Conservation (phyloP, 2,797 vertebrate genomes). For the Muscicapa comitata region DNA sequence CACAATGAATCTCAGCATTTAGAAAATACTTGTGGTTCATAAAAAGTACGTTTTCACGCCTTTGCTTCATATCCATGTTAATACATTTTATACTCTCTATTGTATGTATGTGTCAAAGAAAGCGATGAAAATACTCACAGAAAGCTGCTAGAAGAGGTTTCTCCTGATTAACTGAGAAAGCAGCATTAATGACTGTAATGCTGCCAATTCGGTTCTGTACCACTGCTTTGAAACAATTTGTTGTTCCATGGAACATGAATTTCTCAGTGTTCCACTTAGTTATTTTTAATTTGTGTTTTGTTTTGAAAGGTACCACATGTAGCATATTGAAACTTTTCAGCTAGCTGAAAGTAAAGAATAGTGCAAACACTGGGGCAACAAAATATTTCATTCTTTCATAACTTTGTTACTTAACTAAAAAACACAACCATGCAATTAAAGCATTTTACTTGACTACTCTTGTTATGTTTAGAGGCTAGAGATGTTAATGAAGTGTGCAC, state of each 20-base stretch:
- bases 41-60: background rate
- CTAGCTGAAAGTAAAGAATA: background rate
- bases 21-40: background rate
- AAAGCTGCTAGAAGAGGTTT: background rate
- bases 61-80: background rate
- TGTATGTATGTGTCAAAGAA: background rate
- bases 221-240: background rate
- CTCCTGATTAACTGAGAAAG: background rate
- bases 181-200: background rate
- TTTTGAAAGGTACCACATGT: conserved; percentile 13
- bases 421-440: background rate
- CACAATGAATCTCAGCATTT: background rate
- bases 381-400: conserved; percentile 8
- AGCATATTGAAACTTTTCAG: conserved; percentile 1
- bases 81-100: background rate
- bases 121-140: background rate
- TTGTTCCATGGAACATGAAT: conserved; percentile 4
- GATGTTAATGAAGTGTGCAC: background rate
- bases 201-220: background rate
- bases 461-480: background rate
- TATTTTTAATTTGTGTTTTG: conserved; percentile 51
- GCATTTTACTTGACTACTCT: background rate
- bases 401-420: background rate
- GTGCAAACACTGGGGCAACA: background rate
- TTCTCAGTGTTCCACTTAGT: background rate